These are phyloP conservation scores for Seriola quinqueradiata DNA, from an alignment of 2,113 vertebrate species.

Conservation along the genomic window DNA sequence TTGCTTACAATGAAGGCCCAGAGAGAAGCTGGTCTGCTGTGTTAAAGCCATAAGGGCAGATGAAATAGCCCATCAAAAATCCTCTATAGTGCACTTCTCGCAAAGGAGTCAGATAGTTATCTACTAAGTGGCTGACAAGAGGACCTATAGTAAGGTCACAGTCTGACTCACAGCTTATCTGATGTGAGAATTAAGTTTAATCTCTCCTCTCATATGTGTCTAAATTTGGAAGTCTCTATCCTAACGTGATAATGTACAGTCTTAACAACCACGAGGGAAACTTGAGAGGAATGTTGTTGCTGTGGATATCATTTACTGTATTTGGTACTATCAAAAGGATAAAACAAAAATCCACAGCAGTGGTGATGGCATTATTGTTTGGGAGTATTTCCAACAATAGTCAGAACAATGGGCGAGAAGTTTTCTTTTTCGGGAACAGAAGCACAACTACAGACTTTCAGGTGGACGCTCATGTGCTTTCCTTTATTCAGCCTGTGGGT, in stretches of 20 bases:
- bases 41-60: conserved; percentile 34
- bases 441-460: conserved; percentile 30
- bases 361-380: conserved; percentile 7
- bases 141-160: conserved; percentile 21
- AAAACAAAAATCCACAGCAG: conserved; percentile 4
- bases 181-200: conserved; percentile 20
- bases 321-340: not conserved
- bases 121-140: conserved; percentile 53
- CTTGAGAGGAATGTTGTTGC: not conserved
- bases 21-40: conserved; percentile 13
- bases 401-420: conserved; percentile 29
- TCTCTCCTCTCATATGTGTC: not conserved
- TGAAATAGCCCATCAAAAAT: conserved; percentile 44
- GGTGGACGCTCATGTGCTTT: conserved; percentile 45
- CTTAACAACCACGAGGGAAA: not conserved
- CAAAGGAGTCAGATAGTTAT: conserved; percentile 46
- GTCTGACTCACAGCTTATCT: conserved; percentile 43
- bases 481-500: conserved; percentile 38
- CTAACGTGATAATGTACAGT: not conserved
- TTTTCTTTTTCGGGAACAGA: conserved; percentile 38
- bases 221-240: not conserved
- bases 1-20: conserved; percentile 45
- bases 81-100: conserved; percentile 48
- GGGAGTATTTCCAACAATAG: conserved; percentile 34
- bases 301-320: not conserved